Percentiles rank a stretch among this genome's conserved stretches.
phyloP scores from a whole-genome alignment of 1,140 invertebrate species.

The Pinna nobilis region DNA sequence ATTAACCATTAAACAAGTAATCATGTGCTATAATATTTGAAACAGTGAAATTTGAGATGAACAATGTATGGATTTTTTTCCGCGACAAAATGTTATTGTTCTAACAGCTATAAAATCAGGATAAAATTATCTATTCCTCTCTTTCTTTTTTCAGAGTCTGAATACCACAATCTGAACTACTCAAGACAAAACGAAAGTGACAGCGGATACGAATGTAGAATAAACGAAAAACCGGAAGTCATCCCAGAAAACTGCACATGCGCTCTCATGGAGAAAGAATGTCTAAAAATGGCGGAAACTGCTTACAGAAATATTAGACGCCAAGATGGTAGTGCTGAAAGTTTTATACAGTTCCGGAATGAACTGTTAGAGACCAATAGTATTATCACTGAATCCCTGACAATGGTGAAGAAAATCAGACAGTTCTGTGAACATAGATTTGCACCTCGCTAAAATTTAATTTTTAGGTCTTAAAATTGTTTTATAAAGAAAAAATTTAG shows the following conservation, averaged over 20 bases:
- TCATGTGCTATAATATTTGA: neutral
- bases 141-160: too few relatives aligned
- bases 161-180: too few relatives aligned
- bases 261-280: slow-evolving; percentile 53
- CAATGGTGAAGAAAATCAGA: slow-evolving; percentile 47
- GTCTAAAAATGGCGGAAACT: slow-evolving; percentile 55
- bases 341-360: slow-evolving; percentile 52
- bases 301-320: slow-evolving; percentile 57
- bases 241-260: slow-evolving; percentile 46
- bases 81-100: too few relatives aligned
- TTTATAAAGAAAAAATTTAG: too few relatives aligned
- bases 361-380: slow-evolving; percentile 54
- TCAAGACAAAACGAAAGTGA: too few relatives aligned
- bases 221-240: slow-evolving; percentile 5
- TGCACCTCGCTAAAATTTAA: too few relatives aligned
- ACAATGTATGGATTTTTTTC: too few relatives aligned
- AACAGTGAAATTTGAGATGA: neutral
- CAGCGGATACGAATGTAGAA: neutral
- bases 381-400: slow-evolving; percentile 50
- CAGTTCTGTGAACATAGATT: slow-evolving; percentile 50
- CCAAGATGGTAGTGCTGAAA: slow-evolving; percentile 42
- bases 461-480: too few relatives aligned
- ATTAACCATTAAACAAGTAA: neutral
- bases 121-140: too few relatives aligned
- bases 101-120: too few relatives aligned